Percentiles rank a stretch among this genome's conserved stretches.
phyloP scores from a whole-genome alignment of 2,113 vertebrate species.

The Phyllostomus discolor region DNA sequence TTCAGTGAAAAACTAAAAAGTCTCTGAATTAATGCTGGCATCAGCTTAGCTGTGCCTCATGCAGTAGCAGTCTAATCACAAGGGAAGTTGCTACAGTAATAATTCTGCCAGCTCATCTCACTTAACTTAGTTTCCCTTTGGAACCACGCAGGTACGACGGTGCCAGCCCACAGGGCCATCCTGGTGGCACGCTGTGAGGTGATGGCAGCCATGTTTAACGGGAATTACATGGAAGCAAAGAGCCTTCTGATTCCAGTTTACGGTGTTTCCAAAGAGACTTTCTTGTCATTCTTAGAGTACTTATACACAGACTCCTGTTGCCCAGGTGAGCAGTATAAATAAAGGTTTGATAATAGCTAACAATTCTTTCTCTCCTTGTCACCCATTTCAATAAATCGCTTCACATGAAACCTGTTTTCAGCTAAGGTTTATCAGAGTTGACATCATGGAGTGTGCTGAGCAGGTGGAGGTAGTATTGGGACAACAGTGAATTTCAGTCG shows the following conservation, averaged over 20 bases:
- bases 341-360: background rate
- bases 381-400: background rate
- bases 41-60: background rate
- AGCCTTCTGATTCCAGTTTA: slow-evolving; percentile 93
- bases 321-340: slow-evolving; percentile 85
- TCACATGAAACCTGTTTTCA: background rate
- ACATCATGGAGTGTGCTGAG: background rate
- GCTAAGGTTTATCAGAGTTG: background rate
- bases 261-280: slow-evolving; percentile 96
- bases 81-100: background rate
- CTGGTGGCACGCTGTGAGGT: slow-evolving; percentile 95
- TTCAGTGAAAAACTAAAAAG: background rate
- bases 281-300: slow-evolving; percentile 96
- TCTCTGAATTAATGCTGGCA: background rate
- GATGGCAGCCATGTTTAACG: slow-evolving; percentile 99
- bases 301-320: slow-evolving; percentile 97
- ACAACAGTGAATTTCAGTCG: background rate
- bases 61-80: background rate
- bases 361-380: background rate
- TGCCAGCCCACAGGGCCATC: slow-evolving; percentile 94
- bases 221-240: slow-evolving; percentile 94
- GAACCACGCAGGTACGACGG: slow-evolving; percentile 82
- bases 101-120: background rate
- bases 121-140: background rate
- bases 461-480: background rate